These are phyloP conservation scores for Chaetodon auriga DNA, from an alignment of 2,113 vertebrate genomes.

Conservation along the genomic window DNA sequence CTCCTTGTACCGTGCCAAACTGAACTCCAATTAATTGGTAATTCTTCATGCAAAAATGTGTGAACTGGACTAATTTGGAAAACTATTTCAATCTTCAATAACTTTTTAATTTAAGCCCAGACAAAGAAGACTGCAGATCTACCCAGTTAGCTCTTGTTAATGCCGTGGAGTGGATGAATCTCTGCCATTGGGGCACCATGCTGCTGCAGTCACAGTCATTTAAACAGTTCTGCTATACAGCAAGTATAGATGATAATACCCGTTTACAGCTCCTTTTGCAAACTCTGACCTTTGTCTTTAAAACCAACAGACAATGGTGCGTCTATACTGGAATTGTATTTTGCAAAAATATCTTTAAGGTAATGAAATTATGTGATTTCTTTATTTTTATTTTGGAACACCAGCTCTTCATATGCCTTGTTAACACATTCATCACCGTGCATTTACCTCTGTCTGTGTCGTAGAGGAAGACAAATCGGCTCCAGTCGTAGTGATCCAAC, in stretches of 20 bases:
- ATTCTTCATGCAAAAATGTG: constrained; percentile 15
- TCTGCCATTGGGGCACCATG: constrained; percentile 90
- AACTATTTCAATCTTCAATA: constrained; percentile 32
- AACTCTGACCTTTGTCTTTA: constrained; percentile 13
- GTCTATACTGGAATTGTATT: not conserved
- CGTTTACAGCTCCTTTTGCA: constrained; percentile 5
- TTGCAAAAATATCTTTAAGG: not conserved
- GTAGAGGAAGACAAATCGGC: constrained; percentile 96
- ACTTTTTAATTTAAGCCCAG: constrained; percentile 17
- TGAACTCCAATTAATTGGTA: constrained; percentile 14
- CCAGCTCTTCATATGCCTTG: not conserved
- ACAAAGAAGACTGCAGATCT: constrained; percentile 21
- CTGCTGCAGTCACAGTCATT: constrained; percentile 89
- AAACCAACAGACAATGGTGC: too few relatives aligned
- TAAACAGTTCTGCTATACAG: not conserved
- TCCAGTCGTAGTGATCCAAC: constrained; percentile 97
- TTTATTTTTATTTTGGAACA: not conserved
- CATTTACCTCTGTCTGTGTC: constrained; percentile 96
- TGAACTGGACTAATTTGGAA: constrained; percentile 35
- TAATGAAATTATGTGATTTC: not conserved
- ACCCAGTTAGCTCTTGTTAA: constrained; percentile 17
- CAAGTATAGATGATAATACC: not conserved
- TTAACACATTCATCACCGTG: not conserved
- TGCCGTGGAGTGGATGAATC: constrained; percentile 76
- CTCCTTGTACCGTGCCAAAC: constrained; percentile 10